These are phyloP conservation scores for Drosophila elegans DNA, from an alignment of 1,140 invertebrate genomes.

Conservation along the genomic window DNA sequence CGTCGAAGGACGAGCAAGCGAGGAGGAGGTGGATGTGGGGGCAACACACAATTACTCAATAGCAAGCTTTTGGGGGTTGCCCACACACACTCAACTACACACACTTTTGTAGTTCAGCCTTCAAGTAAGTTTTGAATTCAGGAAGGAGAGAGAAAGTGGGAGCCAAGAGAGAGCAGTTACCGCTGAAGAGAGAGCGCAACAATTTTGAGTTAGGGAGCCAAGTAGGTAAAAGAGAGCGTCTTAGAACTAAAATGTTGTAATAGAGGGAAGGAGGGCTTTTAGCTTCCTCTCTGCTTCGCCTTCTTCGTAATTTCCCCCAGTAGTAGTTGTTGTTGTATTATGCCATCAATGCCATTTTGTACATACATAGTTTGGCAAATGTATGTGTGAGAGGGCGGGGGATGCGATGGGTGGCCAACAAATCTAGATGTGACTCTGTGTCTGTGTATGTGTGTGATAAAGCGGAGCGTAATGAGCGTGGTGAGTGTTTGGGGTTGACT, in stretches of 20 bases:
- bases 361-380: slow-evolving; percentile 62
- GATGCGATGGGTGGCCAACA: slow-evolving; percentile 42
- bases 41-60: slow-evolving; percentile 78
- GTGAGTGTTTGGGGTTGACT: slow-evolving; percentile 62
- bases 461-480: slow-evolving; percentile 79
- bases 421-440: slow-evolving; percentile 65
- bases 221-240: slow-evolving; percentile 42
- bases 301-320: slow-evolving; percentile 25
- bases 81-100: slow-evolving; percentile 51
- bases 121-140: slow-evolving; percentile 61
- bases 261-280: slow-evolving; percentile 61
- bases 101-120: slow-evolving; percentile 62
- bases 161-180: slow-evolving; percentile 30
- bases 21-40: slow-evolving; percentile 10
- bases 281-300: slow-evolving; percentile 5
- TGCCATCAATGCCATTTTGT: slow-evolving; percentile 81
- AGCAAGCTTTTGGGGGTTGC: slow-evolving; percentile 77
- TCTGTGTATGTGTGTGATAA: slow-evolving; percentile 63
- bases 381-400: slow-evolving; percentile 36
- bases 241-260: slow-evolving; percentile 79
- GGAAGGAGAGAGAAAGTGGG: slow-evolving; percentile 26
- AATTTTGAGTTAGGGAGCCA: slow-evolving; percentile 60
- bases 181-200: slow-evolving; percentile 45
- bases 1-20: slow-evolving; percentile 4
- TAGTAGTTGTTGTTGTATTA: slow-evolving; percentile 68